A percentile compares a stretch with the other conserved stretches of the same genome.
Conservation (phyloP, 2,113 vertebrate genomes). For the Gallinago paraguaiae region DNA sequence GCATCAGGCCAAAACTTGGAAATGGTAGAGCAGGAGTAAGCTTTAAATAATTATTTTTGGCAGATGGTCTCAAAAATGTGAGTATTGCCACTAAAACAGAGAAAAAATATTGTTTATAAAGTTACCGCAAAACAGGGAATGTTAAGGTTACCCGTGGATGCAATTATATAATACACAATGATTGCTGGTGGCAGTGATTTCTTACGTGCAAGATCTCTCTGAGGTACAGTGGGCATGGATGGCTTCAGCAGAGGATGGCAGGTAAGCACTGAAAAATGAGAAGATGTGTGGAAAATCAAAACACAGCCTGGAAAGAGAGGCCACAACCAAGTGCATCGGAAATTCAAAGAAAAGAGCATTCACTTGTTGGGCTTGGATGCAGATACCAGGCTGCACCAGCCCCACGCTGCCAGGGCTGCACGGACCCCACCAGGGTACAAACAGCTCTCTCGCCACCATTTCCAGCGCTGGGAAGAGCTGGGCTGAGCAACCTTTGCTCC, state of each 20-base stretch:
- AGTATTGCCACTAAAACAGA: not conserved
- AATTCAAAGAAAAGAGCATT: not conserved
- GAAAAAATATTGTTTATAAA: not conserved
- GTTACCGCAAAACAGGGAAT: not conserved
- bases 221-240: fast-evolving
- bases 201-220: not conserved
- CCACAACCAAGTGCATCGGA: not conserved
- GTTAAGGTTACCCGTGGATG: not conserved
- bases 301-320: not conserved
- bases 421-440: fast-evolving
- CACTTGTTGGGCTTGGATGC: fast-evolving
- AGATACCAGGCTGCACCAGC: not conserved
- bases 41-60: not conserved
- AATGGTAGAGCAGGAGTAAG: not conserved
- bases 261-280: not conserved
- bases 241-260: not conserved
- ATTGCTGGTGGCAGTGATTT: not conserved
- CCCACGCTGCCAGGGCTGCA: not conserved
- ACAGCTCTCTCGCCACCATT: not conserved
- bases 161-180: not conserved
- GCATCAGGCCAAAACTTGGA: not conserved
- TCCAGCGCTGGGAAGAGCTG: not conserved
- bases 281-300: not conserved
- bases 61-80: not conserved
- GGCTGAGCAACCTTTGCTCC: not conserved